Conservation (phyloP, 92 coral and sea anemone genomes). For the Epizoanthus illoricatus region DNA sequence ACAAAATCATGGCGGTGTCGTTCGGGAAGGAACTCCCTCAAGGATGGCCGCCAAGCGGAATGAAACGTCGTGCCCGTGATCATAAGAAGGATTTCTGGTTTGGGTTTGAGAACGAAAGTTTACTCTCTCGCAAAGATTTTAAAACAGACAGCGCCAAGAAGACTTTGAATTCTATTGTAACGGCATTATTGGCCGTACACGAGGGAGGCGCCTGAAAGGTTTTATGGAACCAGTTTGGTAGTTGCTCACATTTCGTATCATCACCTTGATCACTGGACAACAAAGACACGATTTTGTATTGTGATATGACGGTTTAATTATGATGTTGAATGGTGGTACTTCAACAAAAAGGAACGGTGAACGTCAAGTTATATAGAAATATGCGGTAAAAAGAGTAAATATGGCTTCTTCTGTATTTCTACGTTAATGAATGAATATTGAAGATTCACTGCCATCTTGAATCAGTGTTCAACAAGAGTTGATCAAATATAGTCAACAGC, state of each 20-base stretch:
- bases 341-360: no score
- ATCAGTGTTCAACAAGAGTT: no score
- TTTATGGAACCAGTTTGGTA: neutral
- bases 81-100: conserved; percentile 62
- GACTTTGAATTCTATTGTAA: conserved; percentile 21
- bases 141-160: conserved; percentile 33
- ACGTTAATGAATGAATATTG: no score
- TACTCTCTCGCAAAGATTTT: conserved; percentile 50
- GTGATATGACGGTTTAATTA: no score
- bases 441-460: no score
- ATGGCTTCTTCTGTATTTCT: no score
- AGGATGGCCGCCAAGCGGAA: conserved; percentile 86
- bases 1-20: conserved; percentile 68
- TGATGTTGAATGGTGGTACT: neutral
- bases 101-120: conserved; percentile 60
- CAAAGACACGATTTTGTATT: neutral
- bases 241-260: neutral
- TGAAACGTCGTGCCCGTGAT: conserved; percentile 45
- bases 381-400: no score
- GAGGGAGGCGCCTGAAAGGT: conserved; percentile 1
- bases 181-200: conserved; percentile 38
- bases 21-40: conserved; percentile 70
- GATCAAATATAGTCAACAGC: no score
- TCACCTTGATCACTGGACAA: neutral
- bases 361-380: no score